Evolutionary conservation across 1,140 invertebrate genomes (phyloP), one percentile per base, ranked within the genome.

Genomic region (Radopholus similis): DNA sequence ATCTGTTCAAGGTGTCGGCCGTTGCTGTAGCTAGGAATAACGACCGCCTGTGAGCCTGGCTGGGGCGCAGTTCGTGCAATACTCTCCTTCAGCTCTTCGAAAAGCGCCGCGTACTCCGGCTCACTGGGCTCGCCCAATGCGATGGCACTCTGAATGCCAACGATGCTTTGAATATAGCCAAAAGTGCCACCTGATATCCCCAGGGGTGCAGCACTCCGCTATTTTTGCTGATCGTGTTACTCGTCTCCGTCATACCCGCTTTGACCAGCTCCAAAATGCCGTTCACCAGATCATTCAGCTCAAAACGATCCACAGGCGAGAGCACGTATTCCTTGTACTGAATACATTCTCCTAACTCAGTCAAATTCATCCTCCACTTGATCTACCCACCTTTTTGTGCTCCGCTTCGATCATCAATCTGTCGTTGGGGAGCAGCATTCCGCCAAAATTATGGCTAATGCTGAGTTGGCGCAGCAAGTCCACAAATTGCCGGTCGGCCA

Each of bases 61-160:
- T 37, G 69, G 23, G 55, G 38, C 34, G 37, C 42, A 6, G 57
- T 18, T 13, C 63, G 30, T 34, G 53, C 35, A 8, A 23, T 42
- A 9, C 68, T 34, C 4, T 53, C 68, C 49, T 78, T 72, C 23
- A 73, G 44, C 40, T 73, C 72, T 35, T 72, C 73, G 21, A 73
- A 53, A 9, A 72, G 21, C 3, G 72, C 73, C n/a, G 76, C 28
- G 28, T 57, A 76, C 30, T 73, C 72, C n/a, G 68, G 18, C 21
- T 77, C 73, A 23, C 71, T 73, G 0, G 75, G 64, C 28, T 73
- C 75, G 5, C 54, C 34, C n/a, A 74, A 47, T 15, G 32, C 26
- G 34, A 67, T 64, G 4, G 73, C 68, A 18, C 63, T 54, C 71
- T 73, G 15, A 49, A 71, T 28, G 51, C 2, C 9, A 64, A 32